Conservation (phyloP, 2,797 vertebrate species). For the Alca torda region DNA sequence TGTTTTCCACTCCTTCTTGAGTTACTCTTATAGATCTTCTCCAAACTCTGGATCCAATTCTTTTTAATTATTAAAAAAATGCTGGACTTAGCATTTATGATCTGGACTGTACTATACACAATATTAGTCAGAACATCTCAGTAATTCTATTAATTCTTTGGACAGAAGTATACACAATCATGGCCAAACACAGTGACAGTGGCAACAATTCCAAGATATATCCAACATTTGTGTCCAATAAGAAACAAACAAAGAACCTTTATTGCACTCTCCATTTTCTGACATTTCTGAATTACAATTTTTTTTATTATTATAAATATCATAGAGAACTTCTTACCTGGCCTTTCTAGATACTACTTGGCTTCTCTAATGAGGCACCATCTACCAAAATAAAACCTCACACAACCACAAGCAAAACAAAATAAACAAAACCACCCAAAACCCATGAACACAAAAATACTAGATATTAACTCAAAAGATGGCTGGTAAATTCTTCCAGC, state of each 20-base stretch:
- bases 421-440: neutral
- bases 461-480: neutral
- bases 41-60: neutral
- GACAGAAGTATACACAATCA: accelerated
- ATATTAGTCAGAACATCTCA: neutral
- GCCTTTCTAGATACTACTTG: neutral
- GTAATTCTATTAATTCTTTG: neutral
- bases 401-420: neutral
- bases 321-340: neutral
- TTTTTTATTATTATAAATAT: neutral
- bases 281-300: neutral
- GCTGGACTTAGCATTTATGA: neutral
- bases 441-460: neutral
- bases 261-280: neutral
- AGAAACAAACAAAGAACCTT: neutral
- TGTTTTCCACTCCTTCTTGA: neutral
- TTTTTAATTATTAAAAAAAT: neutral
- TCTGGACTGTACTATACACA: neutral
- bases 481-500: neutral
- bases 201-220: neutral
- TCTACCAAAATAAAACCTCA: neutral
- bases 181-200: neutral
- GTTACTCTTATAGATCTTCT: neutral
- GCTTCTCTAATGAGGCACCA: neutral
- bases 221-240: neutral